A percentile compares a stretch with the other conserved stretches of the same genome.
Conservation (phyloP, 2,888 invertebrate species). For the Parasteatoda lunata region DNA sequence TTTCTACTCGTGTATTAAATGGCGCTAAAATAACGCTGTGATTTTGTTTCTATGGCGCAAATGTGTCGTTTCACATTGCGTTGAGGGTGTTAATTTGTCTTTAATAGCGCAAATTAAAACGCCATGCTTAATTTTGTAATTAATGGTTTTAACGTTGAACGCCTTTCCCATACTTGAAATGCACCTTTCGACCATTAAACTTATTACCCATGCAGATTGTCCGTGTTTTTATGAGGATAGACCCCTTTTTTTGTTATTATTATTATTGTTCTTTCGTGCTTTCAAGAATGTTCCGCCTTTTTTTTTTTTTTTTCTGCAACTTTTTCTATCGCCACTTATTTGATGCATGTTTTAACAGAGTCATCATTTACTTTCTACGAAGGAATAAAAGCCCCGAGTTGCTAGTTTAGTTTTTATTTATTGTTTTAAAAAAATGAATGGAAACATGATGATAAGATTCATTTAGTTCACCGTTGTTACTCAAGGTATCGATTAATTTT, state of each 20-base stretch:
- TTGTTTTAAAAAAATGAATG: too few species aligned
- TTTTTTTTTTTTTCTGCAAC: conserved; percentile 20
- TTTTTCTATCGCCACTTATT: conserved; percentile 5
- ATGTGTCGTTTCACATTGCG: conserved; percentile 29
- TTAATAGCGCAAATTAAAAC: conserved; percentile 68
- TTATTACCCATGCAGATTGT: conserved; percentile 53
- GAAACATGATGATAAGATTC: too few species aligned
- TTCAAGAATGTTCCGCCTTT: conserved; percentile 8
- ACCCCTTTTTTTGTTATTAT: too few species aligned
- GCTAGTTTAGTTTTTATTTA: too few species aligned
- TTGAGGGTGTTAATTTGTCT: conserved; percentile 66
- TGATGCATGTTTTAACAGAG: conserved; percentile 23
- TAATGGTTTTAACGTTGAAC: conserved; percentile 63
- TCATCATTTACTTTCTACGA: conserved; percentile 16
- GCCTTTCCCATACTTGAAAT: conserved; percentile 35
- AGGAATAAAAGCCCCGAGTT: too few species aligned
- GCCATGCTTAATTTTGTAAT: conserved; percentile 68
- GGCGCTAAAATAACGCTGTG: conserved; percentile 39
- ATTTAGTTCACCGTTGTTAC: too few species aligned
- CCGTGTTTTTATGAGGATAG: conserved; percentile 16
- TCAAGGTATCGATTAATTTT: too few species aligned
- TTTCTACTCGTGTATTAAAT: conserved; percentile 46
- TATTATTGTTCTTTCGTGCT: conserved; percentile 8
- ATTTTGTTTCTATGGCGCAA: conserved; percentile 42
- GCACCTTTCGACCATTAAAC: conserved; percentile 46